A percentile compares a stretch with the other conserved stretches of the same genome.
Evolutionary conservation across 2,797 vertebrate species (phyloP).

Genomic region (Triplophysa yarkandensis): DNA sequence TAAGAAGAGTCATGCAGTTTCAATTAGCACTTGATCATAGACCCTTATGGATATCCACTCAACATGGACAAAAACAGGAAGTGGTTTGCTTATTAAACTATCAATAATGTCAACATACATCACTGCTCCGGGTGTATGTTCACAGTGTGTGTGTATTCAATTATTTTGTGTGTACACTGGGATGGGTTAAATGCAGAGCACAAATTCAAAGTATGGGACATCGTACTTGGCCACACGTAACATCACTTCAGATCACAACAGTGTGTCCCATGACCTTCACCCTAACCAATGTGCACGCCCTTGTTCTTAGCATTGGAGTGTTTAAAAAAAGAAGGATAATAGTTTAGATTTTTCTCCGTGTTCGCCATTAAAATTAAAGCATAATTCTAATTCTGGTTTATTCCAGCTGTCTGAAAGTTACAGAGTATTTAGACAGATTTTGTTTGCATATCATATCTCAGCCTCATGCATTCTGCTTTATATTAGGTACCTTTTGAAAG

Average conservation of each 20-base stretch:
- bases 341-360: not conserved
- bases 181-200: too few relatives aligned
- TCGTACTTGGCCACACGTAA: too few relatives aligned
- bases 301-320: not conserved
- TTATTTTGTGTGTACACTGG: too few relatives aligned
- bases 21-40: not conserved
- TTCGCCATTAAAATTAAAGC: too few relatives aligned
- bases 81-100: conserved; percentile 14
- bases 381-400: too few relatives aligned
- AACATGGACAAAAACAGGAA: conserved; percentile 9
- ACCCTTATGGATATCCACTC: not conserved
- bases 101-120: not conserved
- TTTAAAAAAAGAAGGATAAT: not conserved
- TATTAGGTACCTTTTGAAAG: not conserved
- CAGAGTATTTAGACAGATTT: not conserved
- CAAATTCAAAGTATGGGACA: too few relatives aligned
- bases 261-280: too few relatives aligned
- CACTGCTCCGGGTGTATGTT: too few relatives aligned
- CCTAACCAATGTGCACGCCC: not conserved
- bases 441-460: too few relatives aligned
- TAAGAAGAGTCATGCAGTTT: not conserved
- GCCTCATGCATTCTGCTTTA: not conserved
- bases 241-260: too few relatives aligned
- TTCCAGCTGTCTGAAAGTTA: not conserved
- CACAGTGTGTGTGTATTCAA: too few relatives aligned